These are phyloP conservation scores for Periphyllus acericola DNA, from an alignment of 2,888 invertebrate species.

Conservation along the genomic window DNA sequence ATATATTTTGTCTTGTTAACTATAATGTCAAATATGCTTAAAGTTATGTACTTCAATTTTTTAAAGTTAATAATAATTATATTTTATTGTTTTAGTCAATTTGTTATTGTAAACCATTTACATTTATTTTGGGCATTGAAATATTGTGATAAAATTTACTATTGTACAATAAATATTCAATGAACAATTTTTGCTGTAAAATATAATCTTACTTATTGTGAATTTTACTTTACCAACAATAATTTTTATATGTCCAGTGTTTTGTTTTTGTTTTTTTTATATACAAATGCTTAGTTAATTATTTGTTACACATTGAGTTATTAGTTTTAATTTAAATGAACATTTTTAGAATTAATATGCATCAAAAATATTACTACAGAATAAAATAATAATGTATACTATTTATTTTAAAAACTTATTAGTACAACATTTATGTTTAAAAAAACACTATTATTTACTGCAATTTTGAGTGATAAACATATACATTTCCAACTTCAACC, in stretches of 20 bases:
- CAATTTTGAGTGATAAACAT: background rate
- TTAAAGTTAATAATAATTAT: background rate
- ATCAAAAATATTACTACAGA: background rate
- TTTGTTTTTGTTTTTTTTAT: background rate
- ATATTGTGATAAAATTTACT: conserved; percentile 25
- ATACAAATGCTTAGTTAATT: background rate
- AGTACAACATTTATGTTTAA: background rate
- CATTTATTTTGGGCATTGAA: background rate
- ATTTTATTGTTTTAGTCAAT: conserved; percentile 15
- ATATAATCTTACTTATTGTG: background rate
- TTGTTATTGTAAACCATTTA: background rate
- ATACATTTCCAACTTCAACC: background rate
- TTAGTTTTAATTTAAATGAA: background rate
- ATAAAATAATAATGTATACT: background rate
- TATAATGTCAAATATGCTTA: background rate
- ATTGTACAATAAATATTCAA: background rate
- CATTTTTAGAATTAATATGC: background rate
- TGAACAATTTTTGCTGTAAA: background rate
- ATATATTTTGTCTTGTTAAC: background rate
- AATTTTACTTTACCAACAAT: background rate
- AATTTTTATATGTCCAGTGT: background rate
- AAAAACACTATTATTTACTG: background rate
- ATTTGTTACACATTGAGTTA: background rate
- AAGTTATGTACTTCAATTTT: background rate
- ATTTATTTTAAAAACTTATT: background rate